These are phyloP conservation scores for Lynx canadensis DNA, from an alignment of 2,113 vertebrate genomes.

Conservation along the genomic window DNA sequence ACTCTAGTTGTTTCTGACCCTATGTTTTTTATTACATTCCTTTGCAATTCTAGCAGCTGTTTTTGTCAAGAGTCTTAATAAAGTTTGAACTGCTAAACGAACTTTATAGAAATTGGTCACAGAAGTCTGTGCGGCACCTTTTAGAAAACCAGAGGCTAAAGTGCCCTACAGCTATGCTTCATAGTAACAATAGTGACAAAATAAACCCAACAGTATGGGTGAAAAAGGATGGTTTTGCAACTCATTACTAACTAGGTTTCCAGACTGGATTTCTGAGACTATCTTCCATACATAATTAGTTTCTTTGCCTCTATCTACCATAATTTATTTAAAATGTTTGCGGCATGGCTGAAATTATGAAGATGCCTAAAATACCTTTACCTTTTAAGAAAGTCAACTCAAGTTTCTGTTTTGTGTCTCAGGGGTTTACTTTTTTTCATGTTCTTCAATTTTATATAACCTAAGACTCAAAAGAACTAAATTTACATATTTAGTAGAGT, in stretches of 20 bases:
- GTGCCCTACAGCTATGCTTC: background rate
- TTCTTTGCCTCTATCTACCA: background rate
- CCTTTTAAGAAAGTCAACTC: background rate
- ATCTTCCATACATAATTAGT: background rate
- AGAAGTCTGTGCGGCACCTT: slow-evolving; percentile 23
- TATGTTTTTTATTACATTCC: slow-evolving; percentile 73
- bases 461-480: background rate
- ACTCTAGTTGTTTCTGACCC: slow-evolving; percentile 58
- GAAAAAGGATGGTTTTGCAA: background rate
- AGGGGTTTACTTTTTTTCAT: background rate
- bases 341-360: background rate
- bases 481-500: background rate
- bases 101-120: slow-evolving; percentile 77
- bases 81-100: slow-evolving; percentile 73
- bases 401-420: background rate
- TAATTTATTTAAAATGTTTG: background rate
- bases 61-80: slow-evolving; percentile 79
- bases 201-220: background rate
- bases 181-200: background rate
- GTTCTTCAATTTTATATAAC: background rate
- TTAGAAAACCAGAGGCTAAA: slow-evolving; percentile 37
- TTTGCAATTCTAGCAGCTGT: slow-evolving; percentile 74
- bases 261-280: background rate
- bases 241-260: background rate
- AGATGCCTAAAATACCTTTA: background rate